Conservation (phyloP, 1,140 invertebrate genomes). For the Drosophila nigrodunni region DNA sequence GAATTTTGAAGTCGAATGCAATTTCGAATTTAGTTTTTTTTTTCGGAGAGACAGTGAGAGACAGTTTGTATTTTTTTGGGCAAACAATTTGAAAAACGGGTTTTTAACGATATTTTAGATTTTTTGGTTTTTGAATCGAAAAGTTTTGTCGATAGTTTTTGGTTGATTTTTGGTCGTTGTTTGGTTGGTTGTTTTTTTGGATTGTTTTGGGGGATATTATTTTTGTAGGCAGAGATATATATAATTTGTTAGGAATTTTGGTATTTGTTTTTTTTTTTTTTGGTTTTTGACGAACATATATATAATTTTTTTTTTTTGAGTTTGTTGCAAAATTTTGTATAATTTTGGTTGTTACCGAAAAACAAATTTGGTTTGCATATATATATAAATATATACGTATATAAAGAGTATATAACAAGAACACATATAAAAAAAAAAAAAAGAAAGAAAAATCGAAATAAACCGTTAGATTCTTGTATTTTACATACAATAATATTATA, state of each 20-base stretch:
- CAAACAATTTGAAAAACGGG: conserved; percentile 46
- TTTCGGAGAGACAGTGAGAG: conserved; percentile 34
- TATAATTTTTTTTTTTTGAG: conserved; percentile 79
- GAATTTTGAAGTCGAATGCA: conserved; percentile 61
- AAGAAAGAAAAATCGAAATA: conserved; percentile 85
- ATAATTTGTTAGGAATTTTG: conserved; percentile 49
- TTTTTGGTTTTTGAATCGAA: conserved; percentile 64
- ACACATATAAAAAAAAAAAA: conserved; percentile 84
- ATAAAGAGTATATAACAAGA: conserved; percentile 69
- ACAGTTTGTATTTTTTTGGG: conserved; percentile 2
- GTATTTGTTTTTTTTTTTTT: conserved; percentile 78
- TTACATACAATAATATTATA: conserved; percentile 74
- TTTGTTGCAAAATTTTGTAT: conserved; percentile 37
- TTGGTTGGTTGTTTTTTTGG: conserved; percentile 51
- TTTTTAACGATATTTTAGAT: conserved; percentile 36
- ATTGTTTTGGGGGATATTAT: conserved; percentile 54
- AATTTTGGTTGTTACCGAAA: conserved; percentile 75
- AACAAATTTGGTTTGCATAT: conserved; percentile 73
- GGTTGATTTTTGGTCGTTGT: conserved; percentile 54
- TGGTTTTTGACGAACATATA: conserved; percentile 84
- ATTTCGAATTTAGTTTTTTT: conserved; percentile 65
- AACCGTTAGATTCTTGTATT: conserved; percentile 84
- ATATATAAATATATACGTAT: conserved; percentile 47
- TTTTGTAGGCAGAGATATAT: conserved; percentile 41
- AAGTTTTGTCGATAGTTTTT: conserved; percentile 60